Conservation (phyloP, 1,140 invertebrate species). For the Megalonaias nervosa region DNA sequence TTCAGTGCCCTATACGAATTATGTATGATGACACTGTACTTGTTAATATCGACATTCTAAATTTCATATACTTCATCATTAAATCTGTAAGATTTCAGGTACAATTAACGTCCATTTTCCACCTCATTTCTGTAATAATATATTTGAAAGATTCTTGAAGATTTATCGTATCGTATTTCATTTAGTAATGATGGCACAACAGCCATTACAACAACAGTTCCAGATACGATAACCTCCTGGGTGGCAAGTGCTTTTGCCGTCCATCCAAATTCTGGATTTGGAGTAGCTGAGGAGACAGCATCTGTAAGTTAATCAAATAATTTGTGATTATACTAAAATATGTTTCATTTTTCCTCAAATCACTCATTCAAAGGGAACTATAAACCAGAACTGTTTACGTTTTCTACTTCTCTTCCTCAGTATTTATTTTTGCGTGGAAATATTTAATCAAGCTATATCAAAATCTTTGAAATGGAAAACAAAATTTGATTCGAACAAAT, state of each 20-base stretch:
- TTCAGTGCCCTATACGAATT: too few relatives aligned
- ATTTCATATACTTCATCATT: too few relatives aligned
- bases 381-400: neutral
- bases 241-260: slow-evolving; percentile 93
- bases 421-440: neutral
- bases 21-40: too few relatives aligned
- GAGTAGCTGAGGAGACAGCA: slow-evolving; percentile 73
- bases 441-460: neutral
- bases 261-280: slow-evolving; percentile 87
- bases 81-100: too few relatives aligned
- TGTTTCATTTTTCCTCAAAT: neutral
- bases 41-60: too few relatives aligned
- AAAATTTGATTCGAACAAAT: too few relatives aligned
- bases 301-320: slow-evolving; percentile 29
- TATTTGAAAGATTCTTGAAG: too few relatives aligned
- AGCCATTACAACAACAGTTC: slow-evolving; percentile 77
- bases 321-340: neutral
- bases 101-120: too few relatives aligned
- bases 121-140: too few relatives aligned
- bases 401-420: neutral
- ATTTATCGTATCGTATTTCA: neutral
- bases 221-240: slow-evolving; percentile 95
- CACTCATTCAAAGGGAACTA: too few relatives aligned
- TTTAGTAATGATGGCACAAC: slow-evolving; percentile 71
- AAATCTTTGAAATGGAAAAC: neutral